Evolutionary conservation across 2,888 invertebrate genomes (phyloP).

Genomic region (Monoplex corrugatus): DNA sequence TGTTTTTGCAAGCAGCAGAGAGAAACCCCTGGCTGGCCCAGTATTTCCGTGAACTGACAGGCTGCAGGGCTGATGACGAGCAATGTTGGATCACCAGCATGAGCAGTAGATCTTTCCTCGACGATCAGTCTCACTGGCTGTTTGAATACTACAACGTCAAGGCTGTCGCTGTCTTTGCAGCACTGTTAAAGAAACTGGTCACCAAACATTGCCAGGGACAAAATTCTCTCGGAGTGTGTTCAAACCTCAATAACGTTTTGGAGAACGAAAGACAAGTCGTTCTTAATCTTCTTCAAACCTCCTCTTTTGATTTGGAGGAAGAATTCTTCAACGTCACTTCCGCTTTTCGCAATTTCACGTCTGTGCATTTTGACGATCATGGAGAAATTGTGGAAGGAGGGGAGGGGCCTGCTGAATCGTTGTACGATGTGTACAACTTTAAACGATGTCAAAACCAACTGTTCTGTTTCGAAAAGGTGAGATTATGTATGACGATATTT

Average conservation of each 20-base stretch:
- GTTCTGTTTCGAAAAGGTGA: slow-evolving; percentile 30
- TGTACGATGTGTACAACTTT: slow-evolving; percentile 33
- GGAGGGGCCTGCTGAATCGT: not conserved
- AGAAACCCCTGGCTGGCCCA: slow-evolving; percentile 7
- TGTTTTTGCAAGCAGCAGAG: not conserved
- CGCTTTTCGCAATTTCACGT: not conserved
- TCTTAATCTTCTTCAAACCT: not conserved
- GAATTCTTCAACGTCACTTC: not conserved
- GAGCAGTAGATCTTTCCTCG: not conserved
- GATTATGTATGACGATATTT: not conserved
- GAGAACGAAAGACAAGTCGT: not conserved
- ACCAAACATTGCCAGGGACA: not conserved
- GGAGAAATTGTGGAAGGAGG: slow-evolving; percentile 1
- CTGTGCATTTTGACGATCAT: not conserved
- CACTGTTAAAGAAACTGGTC: not conserved
- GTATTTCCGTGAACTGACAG: not conserved
- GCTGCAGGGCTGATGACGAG: not conserved
- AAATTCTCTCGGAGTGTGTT: not conserved
- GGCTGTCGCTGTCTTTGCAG: slow-evolving; percentile 23
- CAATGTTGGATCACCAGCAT: not conserved
- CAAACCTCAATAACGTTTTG: not conserved
- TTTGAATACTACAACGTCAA: slow-evolving; percentile 31
- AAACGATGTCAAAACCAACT: not conserved
- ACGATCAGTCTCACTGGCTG: not conserved
- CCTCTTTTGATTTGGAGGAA: not conserved